Conservation (phyloP, 2,888 invertebrate genomes). For the Microctonus hyperodae region DNA sequence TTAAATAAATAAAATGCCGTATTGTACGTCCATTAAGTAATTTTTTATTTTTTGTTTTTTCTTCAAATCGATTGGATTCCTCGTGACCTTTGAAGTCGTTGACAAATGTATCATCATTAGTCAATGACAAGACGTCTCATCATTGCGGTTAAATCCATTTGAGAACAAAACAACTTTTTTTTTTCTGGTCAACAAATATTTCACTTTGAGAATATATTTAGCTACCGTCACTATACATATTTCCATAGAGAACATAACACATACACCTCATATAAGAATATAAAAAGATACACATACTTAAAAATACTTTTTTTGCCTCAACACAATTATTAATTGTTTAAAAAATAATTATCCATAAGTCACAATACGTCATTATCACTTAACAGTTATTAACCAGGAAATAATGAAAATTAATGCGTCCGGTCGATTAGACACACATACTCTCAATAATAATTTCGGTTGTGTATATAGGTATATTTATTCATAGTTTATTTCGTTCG, state of each 20-base stretch:
- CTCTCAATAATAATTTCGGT: constrained; percentile 13
- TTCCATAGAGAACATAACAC: background rate
- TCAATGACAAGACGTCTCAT: constrained; percentile 11
- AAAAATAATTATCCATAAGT: background rate
- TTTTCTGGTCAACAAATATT: background rate
- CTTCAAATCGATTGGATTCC: constrained; percentile 19
- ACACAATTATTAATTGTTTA: background rate
- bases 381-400: constrained; percentile 8
- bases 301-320: no score
- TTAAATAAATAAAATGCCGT: background rate
- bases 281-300: no score
- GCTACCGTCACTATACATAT: background rate
- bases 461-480: no score
- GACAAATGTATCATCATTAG: constrained; percentile 18
- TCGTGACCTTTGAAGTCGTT: background rate
- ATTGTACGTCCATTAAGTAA: background rate
- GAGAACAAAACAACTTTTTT: background rate
- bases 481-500: constrained; percentile 4
- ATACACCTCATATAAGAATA: no score
- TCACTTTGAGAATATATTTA: background rate
- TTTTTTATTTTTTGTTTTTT: background rate
- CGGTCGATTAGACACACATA: constrained; percentile 7
- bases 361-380: background rate
- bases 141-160: constrained; percentile 11
- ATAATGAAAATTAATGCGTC: constrained; percentile 12